Evolutionary conservation across 2,888 invertebrate genomes (phyloP).

Genomic region (Drosophila mayaguana): DNA sequence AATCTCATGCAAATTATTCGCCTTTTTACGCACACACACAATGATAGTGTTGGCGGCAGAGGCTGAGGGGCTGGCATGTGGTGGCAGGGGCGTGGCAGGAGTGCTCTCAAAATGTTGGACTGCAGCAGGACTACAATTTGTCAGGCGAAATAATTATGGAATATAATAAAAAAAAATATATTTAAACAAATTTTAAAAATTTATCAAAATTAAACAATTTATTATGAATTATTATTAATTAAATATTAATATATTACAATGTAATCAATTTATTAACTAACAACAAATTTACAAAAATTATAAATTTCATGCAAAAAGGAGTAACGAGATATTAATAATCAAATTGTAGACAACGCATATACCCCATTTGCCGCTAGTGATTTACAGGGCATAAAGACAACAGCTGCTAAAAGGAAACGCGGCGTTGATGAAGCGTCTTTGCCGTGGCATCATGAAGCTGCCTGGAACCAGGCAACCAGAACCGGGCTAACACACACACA

Average conservation of each 20-base stretch:
- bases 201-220: neutral
- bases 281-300: no score
- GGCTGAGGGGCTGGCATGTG: neutral
- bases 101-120: neutral
- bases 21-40: slow-evolving; percentile 74
- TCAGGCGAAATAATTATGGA: neutral
- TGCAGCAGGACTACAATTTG: neutral
- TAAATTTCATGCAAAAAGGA: no score
- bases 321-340: no score
- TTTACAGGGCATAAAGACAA: slow-evolving; percentile 37
- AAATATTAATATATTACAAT: no score
- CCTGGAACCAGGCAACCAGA: slow-evolving; percentile 10
- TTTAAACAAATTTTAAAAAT: neutral
- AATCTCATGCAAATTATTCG: slow-evolving; percentile 78
- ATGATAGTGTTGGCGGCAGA: slow-evolving; percentile 27
- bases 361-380: neutral
- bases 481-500: neutral
- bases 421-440: slow-evolving; percentile 53
- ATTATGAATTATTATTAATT: no score
- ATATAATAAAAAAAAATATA: neutral
- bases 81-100: neutral
- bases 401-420: slow-evolving; percentile 41
- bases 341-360: neutral
- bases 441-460: slow-evolving; percentile 28
- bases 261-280: no score